Evolutionary conservation across 2,888 invertebrate species (phyloP).

Genomic region (Trachelus tabidus): DNA sequence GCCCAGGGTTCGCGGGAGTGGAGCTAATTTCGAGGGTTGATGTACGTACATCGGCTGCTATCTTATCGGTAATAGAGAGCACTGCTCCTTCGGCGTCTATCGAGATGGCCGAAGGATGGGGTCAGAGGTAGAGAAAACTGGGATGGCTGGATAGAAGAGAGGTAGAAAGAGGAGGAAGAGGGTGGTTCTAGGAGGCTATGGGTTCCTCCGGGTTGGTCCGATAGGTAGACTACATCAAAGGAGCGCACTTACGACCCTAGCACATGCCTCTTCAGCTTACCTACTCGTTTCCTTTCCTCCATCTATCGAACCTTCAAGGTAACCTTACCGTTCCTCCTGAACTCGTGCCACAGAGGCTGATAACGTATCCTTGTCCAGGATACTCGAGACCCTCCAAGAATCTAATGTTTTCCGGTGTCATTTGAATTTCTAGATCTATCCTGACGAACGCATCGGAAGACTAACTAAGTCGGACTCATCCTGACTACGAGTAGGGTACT

Average conservation of each 20-base stretch:
- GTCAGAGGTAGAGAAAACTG: conserved; percentile 12
- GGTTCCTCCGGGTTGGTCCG: conserved; percentile 20
- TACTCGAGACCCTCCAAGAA: background rate
- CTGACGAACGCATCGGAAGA: background rate
- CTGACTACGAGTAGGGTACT: background rate
- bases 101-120: background rate
- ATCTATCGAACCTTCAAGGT: background rate
- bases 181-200: conserved; percentile 1
- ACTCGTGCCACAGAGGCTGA: background rate
- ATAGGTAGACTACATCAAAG: conserved; percentile 40
- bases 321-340: background rate
- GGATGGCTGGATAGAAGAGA: conserved; percentile 5
- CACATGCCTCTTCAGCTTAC: conserved; percentile 9
- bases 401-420: background rate
- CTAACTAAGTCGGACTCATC: background rate
- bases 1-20: background rate
- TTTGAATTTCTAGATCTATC: background rate
- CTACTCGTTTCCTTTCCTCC: background rate
- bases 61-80: conserved; percentile 37
- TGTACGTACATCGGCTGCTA: conserved; percentile 36
- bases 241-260: conserved; percentile 23
- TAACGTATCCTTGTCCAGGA: background rate
- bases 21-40: conserved; percentile 23
- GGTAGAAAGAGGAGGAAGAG: conserved; percentile 14
- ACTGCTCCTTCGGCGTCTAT: conserved; percentile 29